These are phyloP conservation scores for Tyto alba DNA, from an alignment of 2,113 vertebrate genomes.

Conservation along the genomic window DNA sequence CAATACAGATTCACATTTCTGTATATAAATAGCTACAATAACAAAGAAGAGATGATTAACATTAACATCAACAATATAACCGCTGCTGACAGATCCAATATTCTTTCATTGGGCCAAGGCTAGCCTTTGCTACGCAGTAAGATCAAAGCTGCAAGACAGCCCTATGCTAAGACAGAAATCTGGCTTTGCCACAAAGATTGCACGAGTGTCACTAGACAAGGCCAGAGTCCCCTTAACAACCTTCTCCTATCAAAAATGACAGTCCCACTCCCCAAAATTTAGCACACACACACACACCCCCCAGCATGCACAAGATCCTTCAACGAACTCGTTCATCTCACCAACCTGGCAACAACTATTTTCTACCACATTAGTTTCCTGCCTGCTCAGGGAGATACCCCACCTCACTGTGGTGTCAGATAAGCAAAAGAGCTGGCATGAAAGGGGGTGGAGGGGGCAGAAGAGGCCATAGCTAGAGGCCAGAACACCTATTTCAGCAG, in stretches of 20 bases:
- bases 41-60: neutral
- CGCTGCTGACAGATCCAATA: neutral
- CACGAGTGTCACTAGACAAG: neutral
- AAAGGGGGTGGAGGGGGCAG: neutral
- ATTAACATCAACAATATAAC: neutral
- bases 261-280: neutral
- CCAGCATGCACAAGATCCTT: neutral
- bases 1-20: neutral
- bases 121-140: neutral
- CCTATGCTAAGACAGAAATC: neutral
- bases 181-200: neutral
- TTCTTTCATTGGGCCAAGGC: neutral
- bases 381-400: neutral
- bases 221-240: neutral
- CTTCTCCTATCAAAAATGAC: neutral
- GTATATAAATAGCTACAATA: neutral
- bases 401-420: neutral
- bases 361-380: neutral
- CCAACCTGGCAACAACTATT: neutral
- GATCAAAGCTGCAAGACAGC: neutral
- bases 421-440: neutral
- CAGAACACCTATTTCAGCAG: neutral
- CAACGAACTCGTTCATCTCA: neutral
- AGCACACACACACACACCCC: too few species aligned
- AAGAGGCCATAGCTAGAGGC: neutral